phyloP scores from a whole-genome alignment of 2,888 invertebrate species.

The Deilephila elpenor region DNA sequence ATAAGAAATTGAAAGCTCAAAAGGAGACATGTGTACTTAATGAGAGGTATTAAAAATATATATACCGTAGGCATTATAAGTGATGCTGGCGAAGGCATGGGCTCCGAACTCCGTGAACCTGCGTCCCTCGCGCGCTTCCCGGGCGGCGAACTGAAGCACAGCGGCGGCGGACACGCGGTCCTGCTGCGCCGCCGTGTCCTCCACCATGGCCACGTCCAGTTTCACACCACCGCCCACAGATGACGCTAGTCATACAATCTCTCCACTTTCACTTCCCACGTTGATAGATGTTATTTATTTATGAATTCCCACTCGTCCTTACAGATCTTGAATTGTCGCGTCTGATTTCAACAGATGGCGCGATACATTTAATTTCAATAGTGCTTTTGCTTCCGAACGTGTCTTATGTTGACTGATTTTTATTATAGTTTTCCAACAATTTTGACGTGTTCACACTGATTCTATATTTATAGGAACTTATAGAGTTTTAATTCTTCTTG shows the following conservation, averaged over 20 bases:
- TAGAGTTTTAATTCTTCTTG: too few relatives aligned
- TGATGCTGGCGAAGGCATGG: conserved; percentile 76
- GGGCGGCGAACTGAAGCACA: conserved; percentile 74
- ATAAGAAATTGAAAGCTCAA: not conserved
- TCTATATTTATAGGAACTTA: too few relatives aligned
- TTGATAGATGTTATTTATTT: not conserved
- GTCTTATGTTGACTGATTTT: too few relatives aligned
- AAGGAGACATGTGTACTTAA: not conserved
- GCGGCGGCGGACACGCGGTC: conserved; percentile 75
- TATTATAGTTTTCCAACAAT: too few relatives aligned
- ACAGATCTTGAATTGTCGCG: too few relatives aligned
- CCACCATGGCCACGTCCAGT: conserved; percentile 62
- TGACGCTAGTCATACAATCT: conserved; percentile 35
- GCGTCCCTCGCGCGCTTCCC: conserved; percentile 75
- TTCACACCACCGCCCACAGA: conserved; percentile 36
- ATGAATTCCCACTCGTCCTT: too few relatives aligned
- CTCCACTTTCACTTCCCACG: conserved; percentile 8
- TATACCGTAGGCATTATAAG: conserved; percentile 75
- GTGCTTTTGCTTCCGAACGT: too few relatives aligned
- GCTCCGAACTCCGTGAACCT: conserved; percentile 75
- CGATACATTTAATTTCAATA: too few relatives aligned
- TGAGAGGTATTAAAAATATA: conserved; percentile 15
- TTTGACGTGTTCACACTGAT: too few relatives aligned
- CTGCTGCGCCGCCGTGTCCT: conserved; percentile 63
- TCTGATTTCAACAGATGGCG: too few relatives aligned